Conservation (phyloP, 1,140 invertebrate species). For the Popillia japonica region DNA sequence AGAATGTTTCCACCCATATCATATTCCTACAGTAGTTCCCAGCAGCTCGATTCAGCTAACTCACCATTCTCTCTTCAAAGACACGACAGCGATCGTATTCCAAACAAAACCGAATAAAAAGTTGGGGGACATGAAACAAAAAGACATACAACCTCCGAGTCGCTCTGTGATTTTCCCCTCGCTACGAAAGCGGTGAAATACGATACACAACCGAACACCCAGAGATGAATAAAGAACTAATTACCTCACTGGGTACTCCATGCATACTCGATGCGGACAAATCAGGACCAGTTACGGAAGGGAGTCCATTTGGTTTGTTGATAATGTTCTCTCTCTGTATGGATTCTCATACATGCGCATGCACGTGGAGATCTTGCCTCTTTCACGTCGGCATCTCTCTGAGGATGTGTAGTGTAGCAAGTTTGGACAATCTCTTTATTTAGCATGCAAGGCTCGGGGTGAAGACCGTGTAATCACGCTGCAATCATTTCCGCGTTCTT, state of each 20-base stretch:
- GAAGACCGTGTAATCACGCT: no score
- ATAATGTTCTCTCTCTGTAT: neutral
- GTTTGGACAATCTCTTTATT: no score
- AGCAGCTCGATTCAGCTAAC: neutral
- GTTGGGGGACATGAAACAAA: neutral
- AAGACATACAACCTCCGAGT: neutral
- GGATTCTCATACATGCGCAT: neutral
- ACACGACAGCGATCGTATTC: neutral
- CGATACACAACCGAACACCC: neutral
- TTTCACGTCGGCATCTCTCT: neutral
- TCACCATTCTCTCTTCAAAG: neutral
- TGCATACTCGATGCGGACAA: neutral
- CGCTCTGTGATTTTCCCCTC: neutral
- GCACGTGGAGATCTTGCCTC: neutral
- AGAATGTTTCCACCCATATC: neutral
- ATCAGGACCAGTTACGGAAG: neutral
- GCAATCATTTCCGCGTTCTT: no score
- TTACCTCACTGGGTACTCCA: neutral
- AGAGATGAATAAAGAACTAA: conserved; percentile 10
- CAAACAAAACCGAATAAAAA: conserved; percentile 15
- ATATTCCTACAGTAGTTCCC: neutral
- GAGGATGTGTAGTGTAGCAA: neutral
- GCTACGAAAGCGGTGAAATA: neutral
- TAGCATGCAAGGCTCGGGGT: no score
- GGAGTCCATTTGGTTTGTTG: neutral